Evolutionary conservation across 2,888 invertebrate species (phyloP).

Genomic region (Eledona agricola): DNA sequence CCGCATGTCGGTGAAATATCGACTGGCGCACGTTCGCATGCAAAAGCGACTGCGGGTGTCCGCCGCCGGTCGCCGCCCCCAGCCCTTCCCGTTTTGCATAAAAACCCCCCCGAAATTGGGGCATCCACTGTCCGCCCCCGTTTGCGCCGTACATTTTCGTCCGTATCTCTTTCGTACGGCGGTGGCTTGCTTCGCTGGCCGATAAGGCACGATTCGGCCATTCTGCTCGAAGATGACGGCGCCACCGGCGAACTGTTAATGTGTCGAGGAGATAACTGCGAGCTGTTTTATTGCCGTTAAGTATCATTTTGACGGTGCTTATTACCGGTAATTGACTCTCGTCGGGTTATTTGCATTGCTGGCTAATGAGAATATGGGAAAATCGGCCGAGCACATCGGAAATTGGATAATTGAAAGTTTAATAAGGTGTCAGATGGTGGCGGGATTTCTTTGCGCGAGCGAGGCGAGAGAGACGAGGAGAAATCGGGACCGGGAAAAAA

Average conservation of each 20-base stretch:
- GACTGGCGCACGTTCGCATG: constrained; percentile 9
- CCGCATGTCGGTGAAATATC: constrained; percentile 1
- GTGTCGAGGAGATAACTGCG: constrained; percentile 38
- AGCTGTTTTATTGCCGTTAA: constrained; percentile 44
- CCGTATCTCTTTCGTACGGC: constrained; percentile 56
- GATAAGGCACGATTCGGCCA: constrained; percentile 60
- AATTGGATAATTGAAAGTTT: constrained; percentile 29
- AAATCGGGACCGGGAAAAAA: constrained; percentile 1
- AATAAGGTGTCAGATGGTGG: constrained; percentile 27
- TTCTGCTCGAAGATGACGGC: constrained; percentile 54
- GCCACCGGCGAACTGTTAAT: constrained; percentile 48
- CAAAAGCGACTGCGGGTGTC: constrained; percentile 2
- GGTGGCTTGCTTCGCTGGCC: constrained; percentile 51
- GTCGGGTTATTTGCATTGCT: constrained; percentile 28
- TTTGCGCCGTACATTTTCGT: constrained; percentile 55
- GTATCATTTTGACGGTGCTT: constrained; percentile 39
- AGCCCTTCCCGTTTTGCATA: constrained; percentile 25
- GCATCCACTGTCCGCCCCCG: constrained; percentile 40
- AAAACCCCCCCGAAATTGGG: constrained; percentile 37
- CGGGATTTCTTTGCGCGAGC: background rate
- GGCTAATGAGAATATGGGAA: constrained; percentile 21
- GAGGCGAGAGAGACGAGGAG: constrained; percentile 1
- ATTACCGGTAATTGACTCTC: constrained; percentile 34
- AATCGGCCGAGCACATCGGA: constrained; percentile 10
- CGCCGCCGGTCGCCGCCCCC: constrained; percentile 3